Conservation (phyloP, 2,113 vertebrate genomes). For the Sorex araneus region DNA sequence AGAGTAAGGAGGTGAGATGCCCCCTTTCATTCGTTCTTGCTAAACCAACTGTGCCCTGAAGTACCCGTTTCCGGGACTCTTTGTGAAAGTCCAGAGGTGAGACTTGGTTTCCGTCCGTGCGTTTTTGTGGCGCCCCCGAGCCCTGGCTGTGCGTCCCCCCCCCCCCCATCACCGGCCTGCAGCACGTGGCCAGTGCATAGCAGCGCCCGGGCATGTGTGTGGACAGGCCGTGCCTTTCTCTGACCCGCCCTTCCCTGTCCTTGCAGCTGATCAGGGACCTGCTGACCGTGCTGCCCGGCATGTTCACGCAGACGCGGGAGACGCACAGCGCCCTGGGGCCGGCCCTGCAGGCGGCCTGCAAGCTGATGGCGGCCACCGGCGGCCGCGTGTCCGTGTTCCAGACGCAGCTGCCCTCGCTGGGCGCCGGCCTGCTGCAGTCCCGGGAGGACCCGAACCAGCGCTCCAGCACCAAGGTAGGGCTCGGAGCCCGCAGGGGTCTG, state of each 20-base stretch:
- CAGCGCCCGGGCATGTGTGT: constrained; percentile 17
- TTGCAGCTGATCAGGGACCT: constrained; percentile 96
- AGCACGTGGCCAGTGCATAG: too few relatives aligned
- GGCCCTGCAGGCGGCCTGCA: constrained; percentile 96
- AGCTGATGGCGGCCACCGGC: constrained; percentile 97
- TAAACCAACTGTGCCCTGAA: constrained; percentile 17
- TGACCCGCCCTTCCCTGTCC: constrained; percentile 79
- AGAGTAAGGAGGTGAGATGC: constrained; percentile 95
- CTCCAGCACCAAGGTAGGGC: constrained; percentile 94
- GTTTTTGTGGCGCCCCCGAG: too few relatives aligned
- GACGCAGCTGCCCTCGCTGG: constrained; percentile 96
- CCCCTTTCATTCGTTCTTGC: constrained; percentile 61
- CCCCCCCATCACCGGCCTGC: too few relatives aligned
- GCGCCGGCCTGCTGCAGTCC: constrained; percentile 94
- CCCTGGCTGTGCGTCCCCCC: too few relatives aligned
- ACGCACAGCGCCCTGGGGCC: constrained; percentile 97
- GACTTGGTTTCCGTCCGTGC: too few relatives aligned
- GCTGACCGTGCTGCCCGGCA: constrained; percentile 92
- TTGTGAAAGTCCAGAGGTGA: too few relatives aligned
- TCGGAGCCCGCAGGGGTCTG: too few relatives aligned
- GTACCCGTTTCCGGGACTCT: too few relatives aligned
- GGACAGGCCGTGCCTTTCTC: constrained; percentile 34
- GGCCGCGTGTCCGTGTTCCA: constrained; percentile 97
- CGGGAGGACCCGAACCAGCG: constrained; percentile 98
- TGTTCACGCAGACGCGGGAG: constrained; percentile 96